These are phyloP conservation scores for Helicoverpa zea DNA, from an alignment of 1,140 invertebrate genomes.

Conservation along the genomic window DNA sequence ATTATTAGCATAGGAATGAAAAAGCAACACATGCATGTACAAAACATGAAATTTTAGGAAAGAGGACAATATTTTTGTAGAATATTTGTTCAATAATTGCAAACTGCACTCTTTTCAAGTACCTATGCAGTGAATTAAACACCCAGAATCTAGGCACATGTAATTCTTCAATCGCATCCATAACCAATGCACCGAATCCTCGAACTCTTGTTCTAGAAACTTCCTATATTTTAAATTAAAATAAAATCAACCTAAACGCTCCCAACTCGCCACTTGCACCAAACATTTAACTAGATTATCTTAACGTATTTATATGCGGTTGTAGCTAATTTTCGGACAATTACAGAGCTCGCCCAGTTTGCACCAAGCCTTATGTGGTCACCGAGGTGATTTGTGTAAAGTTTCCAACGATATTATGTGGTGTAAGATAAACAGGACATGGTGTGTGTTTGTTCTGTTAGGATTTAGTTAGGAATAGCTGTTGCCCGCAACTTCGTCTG, in stretches of 20 bases:
- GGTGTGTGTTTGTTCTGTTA: neutral
- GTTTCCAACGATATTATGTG: conserved; percentile 53
- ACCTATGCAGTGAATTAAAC: no score
- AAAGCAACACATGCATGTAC: no score
- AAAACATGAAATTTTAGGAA: no score
- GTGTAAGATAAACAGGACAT: conserved; percentile 28
- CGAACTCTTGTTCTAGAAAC: no score
- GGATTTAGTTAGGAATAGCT: neutral
- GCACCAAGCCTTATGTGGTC: conserved; percentile 69
- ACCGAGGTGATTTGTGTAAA: conserved; percentile 64
- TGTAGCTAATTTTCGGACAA: conserved; percentile 85
- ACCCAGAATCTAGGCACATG: no score
- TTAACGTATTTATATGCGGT: conserved; percentile 86
- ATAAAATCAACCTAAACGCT: conserved; percentile 37
- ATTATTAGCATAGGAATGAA: no score
- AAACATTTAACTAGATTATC: conserved; percentile 74
- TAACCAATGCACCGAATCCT: no score
- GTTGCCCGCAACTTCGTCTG: no score
- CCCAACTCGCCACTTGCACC: conserved; percentile 52
- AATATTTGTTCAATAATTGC: no score
- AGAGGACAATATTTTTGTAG: neutral
- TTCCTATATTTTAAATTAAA: no score
- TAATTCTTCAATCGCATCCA: no score
- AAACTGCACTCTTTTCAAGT: no score
- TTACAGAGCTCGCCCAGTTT: conserved; percentile 71